Evolutionary conservation across 2,888 invertebrate species (phyloP).

Genomic region (Drosophila imparisetae): DNA sequence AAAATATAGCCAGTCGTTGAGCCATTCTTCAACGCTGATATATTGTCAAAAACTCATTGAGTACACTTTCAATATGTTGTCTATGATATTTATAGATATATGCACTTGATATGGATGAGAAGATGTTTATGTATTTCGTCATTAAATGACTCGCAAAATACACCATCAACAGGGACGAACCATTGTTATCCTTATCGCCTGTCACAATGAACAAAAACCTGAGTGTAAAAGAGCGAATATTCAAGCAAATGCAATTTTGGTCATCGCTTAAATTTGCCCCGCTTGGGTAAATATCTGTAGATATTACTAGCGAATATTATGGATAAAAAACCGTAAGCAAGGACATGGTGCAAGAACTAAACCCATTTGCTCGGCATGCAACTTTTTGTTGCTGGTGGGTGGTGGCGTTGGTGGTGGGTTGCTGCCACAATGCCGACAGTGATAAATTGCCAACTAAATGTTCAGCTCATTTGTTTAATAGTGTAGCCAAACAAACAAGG

Average conservation of each 20-base stretch:
- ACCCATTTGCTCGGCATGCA: not conserved
- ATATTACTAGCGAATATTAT: conserved; percentile 54
- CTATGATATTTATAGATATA: conserved; percentile 29
- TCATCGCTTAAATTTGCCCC: conserved; percentile 19
- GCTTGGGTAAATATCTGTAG: conserved; percentile 24
- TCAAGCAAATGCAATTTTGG: conserved; percentile 3
- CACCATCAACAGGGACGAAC: not conserved
- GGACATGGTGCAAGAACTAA: conserved; percentile 61
- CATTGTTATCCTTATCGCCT: not conserved
- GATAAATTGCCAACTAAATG: conserved; percentile 52
- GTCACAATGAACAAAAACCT: not conserved
- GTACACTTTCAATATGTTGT: conserved; percentile 5
- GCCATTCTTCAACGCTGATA: accelerated
- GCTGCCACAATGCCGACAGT: conserved; percentile 43
- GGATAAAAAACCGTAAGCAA: conserved; percentile 45
- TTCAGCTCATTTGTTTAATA: conserved; percentile 56
- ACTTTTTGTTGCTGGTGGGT: conserved; percentile 7
- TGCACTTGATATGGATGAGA: not conserved
- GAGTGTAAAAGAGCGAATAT: not conserved
- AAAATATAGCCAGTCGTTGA: not conserved
- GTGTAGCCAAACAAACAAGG: not conserved
- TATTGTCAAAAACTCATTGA: conserved; percentile 39
- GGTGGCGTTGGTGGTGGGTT: not conserved
- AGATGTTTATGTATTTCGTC: conserved; percentile 10
- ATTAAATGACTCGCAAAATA: conserved; percentile 13